phyloP scores from a whole-genome alignment of 2,797 vertebrate species.

The Mus spretus region DNA sequence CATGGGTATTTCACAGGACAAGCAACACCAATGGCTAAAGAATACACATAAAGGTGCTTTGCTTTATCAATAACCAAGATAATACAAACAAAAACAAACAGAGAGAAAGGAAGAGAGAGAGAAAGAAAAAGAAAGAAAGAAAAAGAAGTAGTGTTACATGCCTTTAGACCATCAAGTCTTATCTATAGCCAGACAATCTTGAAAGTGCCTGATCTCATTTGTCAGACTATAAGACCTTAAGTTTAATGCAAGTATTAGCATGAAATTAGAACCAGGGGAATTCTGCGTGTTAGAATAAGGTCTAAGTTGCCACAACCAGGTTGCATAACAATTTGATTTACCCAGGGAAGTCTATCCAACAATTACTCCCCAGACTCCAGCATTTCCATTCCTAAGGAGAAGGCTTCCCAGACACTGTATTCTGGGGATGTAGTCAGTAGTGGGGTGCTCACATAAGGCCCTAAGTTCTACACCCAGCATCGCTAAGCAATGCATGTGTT shows the following conservation, averaged over 20 bases:
- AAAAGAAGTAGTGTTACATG: neutral
- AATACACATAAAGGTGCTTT: constrained; percentile 8
- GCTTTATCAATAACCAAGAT: constrained; percentile 23
- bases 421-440: neutral
- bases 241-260: neutral
- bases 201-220: neutral
- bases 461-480: neutral
- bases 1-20: constrained; percentile 6
- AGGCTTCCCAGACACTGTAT: neutral
- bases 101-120: neutral
- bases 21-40: neutral
- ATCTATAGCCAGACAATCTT: neutral
- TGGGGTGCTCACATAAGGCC: neutral
- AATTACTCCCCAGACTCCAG: neutral
- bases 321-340: constrained; percentile 4
- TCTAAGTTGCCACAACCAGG: neutral
- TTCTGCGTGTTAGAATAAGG: neutral
- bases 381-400: neutral
- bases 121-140: too few relatives aligned
- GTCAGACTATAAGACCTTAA: constrained; percentile 26
- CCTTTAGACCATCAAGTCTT: constrained; percentile 13
- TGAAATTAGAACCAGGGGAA: constrained; percentile 6
- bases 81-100: constrained; percentile 7
- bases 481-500: neutral
- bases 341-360: neutral